Percentiles rank a stretch among this genome's conserved stretches.
phyloP scores from a whole-genome alignment of 2,113 vertebrate genomes.

The Eretmochelys imbricata region DNA sequence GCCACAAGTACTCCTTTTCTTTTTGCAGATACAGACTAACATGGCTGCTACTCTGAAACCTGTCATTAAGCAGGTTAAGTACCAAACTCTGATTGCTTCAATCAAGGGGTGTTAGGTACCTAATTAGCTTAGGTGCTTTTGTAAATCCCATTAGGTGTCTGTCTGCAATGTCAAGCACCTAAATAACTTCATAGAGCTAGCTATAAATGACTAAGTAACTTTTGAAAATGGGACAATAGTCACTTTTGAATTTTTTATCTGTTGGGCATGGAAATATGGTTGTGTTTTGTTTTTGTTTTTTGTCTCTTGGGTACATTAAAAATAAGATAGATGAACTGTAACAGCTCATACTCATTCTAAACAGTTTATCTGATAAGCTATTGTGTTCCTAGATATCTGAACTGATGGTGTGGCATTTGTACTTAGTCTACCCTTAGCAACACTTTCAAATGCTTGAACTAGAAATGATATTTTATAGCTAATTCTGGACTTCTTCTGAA shows the following conservation, averaged over 20 bases:
- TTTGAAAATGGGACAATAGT: background rate
- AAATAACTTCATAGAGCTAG: background rate
- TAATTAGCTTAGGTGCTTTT: background rate
- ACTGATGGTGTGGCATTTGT: background rate
- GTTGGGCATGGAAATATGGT: background rate
- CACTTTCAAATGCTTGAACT: background rate
- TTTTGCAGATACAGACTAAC: too few relatives aligned
- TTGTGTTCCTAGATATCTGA: background rate
- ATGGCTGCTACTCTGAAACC: too few relatives aligned
- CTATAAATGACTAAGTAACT: background rate
- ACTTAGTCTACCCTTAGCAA: background rate
- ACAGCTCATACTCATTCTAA: background rate
- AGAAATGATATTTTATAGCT: background rate
- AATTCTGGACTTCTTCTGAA: background rate
- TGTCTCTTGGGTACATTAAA: background rate
- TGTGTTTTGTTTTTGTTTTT: background rate
- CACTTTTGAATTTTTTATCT: background rate
- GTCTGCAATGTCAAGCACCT: background rate
- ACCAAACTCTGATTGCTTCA: background rate
- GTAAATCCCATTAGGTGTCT: background rate
- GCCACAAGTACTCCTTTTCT: too few relatives aligned
- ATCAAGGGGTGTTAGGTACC: background rate
- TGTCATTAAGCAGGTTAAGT: background rate
- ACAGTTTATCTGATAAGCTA: background rate
- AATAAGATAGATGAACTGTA: background rate